These are phyloP conservation scores for Hydropotes inermis DNA, from an alignment of 2,113 vertebrate species.

Conservation along the genomic window DNA sequence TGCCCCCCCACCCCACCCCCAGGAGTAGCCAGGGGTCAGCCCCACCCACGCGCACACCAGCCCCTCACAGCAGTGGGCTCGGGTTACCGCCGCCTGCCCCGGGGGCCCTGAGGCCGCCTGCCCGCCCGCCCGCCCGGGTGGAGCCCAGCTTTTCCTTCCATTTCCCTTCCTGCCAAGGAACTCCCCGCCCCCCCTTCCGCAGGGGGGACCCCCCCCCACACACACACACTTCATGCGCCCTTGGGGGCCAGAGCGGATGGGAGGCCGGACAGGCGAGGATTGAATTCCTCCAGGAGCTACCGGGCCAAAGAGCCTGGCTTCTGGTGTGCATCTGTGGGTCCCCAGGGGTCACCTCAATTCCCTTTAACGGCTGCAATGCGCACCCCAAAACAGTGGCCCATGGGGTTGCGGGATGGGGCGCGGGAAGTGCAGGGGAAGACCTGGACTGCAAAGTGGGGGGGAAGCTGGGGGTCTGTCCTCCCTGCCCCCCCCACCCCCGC, in stretches of 20 bases:
- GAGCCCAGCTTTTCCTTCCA: slow-evolving; percentile 75
- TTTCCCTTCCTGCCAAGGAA: slow-evolving; percentile 74
- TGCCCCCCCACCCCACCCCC: neutral
- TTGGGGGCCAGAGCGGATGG: slow-evolving; percentile 70
- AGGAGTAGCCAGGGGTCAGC: slow-evolving; percentile 48
- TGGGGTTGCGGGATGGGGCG: neutral
- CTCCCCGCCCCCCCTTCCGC: slow-evolving; percentile 70
- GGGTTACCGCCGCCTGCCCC: slow-evolving; percentile 56
- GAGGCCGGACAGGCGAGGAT: slow-evolving; percentile 43
- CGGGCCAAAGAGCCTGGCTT: slow-evolving; percentile 39
- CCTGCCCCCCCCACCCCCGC: neutral
- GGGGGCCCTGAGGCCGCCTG: slow-evolving; percentile 56
- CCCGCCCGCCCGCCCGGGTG: slow-evolving; percentile 67
- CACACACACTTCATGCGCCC: slow-evolving; percentile 41
- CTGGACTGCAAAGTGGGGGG: neutral
- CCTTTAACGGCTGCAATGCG: neutral
- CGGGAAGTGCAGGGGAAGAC: neutral
- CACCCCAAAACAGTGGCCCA: slow-evolving; percentile 6
- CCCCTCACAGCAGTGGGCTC: slow-evolving; percentile 37
- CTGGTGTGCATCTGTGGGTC: slow-evolving; percentile 4
- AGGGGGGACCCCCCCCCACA: slow-evolving; percentile 42
- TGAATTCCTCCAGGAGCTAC: slow-evolving; percentile 55
- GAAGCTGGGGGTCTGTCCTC: neutral
- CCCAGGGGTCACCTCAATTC: slow-evolving; percentile 49
- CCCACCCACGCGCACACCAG: slow-evolving; percentile 48